Conservation (phyloP, 2,888 invertebrate genomes). For the Stenichneumon culpator region DNA sequence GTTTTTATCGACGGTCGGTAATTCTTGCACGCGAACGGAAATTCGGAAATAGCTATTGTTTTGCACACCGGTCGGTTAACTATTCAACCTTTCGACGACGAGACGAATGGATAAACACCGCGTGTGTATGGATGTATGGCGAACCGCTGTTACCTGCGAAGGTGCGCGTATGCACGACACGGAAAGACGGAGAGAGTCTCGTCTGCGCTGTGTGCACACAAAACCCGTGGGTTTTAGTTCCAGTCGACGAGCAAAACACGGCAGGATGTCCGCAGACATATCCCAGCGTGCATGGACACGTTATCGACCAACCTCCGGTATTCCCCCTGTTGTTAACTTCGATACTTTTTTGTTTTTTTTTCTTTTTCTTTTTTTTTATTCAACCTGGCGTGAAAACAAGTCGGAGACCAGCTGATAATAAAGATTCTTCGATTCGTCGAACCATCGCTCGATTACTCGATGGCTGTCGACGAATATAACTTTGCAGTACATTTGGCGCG, state of each 20-base stretch:
- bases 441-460: background rate
- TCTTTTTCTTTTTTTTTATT: background rate
- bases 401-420: background rate
- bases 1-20: background rate
- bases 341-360: background rate
- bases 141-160: background rate
- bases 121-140: background rate
- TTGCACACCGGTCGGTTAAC: background rate
- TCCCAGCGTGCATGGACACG: constrained; percentile 33
- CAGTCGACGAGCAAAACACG: constrained; percentile 57
- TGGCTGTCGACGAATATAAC: background rate
- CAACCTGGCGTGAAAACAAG: background rate
- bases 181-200: constrained; percentile 2
- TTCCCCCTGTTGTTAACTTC: constrained; percentile 1
- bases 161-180: constrained; percentile 1
- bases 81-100: background rate
- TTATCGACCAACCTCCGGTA: constrained; percentile 49
- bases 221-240: constrained; percentile 49
- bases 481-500: background rate
- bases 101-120: background rate
- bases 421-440: background rate
- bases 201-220: background rate
- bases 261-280: constrained; percentile 59
- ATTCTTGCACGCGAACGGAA: background rate
- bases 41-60: background rate